These are phyloP conservation scores for Sitodiplosis mosellana DNA, from an alignment of 1,140 invertebrate species.

Conservation along the genomic window DNA sequence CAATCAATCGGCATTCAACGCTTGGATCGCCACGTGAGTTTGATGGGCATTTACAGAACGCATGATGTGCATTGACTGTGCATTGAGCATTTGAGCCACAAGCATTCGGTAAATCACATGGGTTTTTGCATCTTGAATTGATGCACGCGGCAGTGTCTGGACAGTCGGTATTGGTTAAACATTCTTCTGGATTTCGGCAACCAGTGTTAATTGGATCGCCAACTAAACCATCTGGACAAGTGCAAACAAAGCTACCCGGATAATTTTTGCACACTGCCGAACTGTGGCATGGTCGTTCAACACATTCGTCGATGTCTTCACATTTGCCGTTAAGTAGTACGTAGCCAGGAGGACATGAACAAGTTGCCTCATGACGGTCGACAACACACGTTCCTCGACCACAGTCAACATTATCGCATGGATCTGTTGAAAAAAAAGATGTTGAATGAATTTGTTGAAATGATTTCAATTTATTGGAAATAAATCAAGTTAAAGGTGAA, in stretches of 20 bases:
- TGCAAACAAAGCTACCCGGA: slow-evolving; percentile 53
- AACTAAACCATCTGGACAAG: slow-evolving; percentile 58
- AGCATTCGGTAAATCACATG: slow-evolving; percentile 41
- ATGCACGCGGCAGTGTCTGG: slow-evolving; percentile 55
- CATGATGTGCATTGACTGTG: slow-evolving; percentile 39
- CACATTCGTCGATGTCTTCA: slow-evolving; percentile 67
- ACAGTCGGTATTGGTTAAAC: slow-evolving; percentile 60
- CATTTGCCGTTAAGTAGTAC: slow-evolving; percentile 45
- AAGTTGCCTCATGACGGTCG: slow-evolving; percentile 45
- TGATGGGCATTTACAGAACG: slow-evolving; percentile 52
- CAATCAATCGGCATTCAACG: slow-evolving; percentile 45
- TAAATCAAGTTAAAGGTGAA: too few species aligned
- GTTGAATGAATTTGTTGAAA: slow-evolving; percentile 1
- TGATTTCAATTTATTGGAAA: too few species aligned
- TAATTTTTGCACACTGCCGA: slow-evolving; percentile 59
- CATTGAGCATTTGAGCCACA: slow-evolving; percentile 66
- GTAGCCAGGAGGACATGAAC: slow-evolving; percentile 58
- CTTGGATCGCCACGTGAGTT: slow-evolving; percentile 59
- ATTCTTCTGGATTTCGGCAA: slow-evolving; percentile 61
- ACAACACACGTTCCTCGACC: slow-evolving; percentile 53
- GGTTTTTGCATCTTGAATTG: slow-evolving; percentile 59
- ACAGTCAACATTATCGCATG: slow-evolving; percentile 53
- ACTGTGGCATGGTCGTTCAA: slow-evolving; percentile 52
- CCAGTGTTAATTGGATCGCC: slow-evolving; percentile 48
- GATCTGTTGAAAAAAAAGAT: slow-evolving; percentile 32